Base-by-base conservation (phyloP, 2,113 vertebrate genomes). In the Cynocephalus volans region DNA sequence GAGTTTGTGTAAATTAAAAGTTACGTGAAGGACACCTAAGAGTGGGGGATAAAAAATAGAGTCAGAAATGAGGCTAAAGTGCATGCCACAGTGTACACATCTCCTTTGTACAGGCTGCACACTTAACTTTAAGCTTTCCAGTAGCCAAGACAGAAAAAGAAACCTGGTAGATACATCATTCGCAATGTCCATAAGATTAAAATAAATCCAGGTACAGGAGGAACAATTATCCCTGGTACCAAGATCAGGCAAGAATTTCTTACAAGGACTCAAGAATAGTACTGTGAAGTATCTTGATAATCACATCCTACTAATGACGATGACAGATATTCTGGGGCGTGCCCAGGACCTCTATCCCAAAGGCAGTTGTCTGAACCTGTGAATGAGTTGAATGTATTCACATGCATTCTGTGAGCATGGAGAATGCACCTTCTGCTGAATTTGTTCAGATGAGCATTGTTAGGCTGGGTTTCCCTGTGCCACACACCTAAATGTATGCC, bases 81-180 rank as follows among this genome's bases (percentile, higher is more conserved):
- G 10, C 5, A 7, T 15, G 17, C 23, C 54, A 8, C 4, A 19
- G 84, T 7, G 12, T 31, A 19, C 60, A 64, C n/a, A 19, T 14
- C 21, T 18, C 28, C 33, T 64, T 69, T 8, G 65, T 21, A 50
- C 33, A 60, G 83, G 33, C 21, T 12, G 48, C 52, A 77, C 8
- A 11, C 88, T 77, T 64, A 64, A 60, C 56, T 41, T 41, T 9
- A 89, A 73, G 48, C 17, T 84, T 90, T 88, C 73, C 33, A 77
- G 62, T 26, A 85, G 36, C 48, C 18, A 64, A 96, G 67, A 41
- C 67, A 91, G 41, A 90, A 75, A 90, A 75, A 88, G 48, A 54
- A 85, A 52, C 23, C 83, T 67, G 76, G 33, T 60, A 91, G 69
- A 72, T 14, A 60, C 4, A 72, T 64, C 31, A 89, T 36, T 76